phyloP scores from a whole-genome alignment of 2,888 invertebrate genomes.

The Entomobrya multifasciata region DNA sequence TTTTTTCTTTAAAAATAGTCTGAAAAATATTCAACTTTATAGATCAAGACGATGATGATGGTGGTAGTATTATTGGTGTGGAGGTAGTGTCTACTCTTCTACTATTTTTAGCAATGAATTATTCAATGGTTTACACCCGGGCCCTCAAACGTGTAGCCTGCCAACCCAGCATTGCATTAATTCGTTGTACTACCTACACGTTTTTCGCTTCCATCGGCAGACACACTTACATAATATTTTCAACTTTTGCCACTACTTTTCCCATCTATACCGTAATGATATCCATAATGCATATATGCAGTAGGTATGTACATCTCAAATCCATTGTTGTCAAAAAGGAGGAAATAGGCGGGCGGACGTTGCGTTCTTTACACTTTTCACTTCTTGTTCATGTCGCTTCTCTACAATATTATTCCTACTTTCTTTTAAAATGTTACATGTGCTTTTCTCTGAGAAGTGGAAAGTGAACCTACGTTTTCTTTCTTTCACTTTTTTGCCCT shows the following conservation, averaged over 20 bases:
- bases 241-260: background rate
- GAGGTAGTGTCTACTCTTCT: slow-evolving; percentile 29
- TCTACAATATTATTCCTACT: no score
- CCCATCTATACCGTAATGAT: slow-evolving; percentile 17
- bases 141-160: background rate
- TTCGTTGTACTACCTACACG: background rate
- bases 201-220: background rate
- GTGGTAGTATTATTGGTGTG: background rate
- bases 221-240: background rate
- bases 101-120: slow-evolving; percentile 38
- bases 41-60: slow-evolving; percentile 7
- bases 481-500: no score
- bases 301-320: no score
- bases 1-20: background rate
- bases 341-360: background rate
- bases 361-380: slow-evolving; percentile 16
- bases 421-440: background rate
- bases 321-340: slow-evolving; percentile 16
- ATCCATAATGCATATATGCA: background rate
- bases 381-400: background rate
- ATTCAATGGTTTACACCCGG: slow-evolving; percentile 57
- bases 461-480: no score
- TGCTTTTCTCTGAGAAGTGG: background rate
- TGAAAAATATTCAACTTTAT: background rate
- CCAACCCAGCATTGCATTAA: slow-evolving; percentile 1